Evolutionary conservation across 1,140 invertebrate genomes (phyloP).

Genomic region (Harpegnathos saltator): DNA sequence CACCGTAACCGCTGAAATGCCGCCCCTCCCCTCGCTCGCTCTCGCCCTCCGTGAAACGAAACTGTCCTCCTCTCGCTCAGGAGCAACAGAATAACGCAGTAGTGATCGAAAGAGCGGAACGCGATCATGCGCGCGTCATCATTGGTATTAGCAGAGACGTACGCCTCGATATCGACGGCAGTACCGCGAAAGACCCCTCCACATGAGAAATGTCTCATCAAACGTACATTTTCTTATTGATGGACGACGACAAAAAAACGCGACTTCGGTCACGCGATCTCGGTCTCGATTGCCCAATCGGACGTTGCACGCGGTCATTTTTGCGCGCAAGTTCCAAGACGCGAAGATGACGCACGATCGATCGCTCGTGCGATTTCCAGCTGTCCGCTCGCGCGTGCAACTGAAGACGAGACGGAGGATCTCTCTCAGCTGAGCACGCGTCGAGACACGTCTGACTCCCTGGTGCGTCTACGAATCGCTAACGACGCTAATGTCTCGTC

Average conservation of each 20-base stretch:
- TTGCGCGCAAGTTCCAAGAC: too few species aligned
- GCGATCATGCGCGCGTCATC: slow-evolving; percentile 22
- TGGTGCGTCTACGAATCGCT: too few species aligned
- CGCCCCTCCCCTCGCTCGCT: not conserved
- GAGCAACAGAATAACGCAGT: slow-evolving; percentile 21
- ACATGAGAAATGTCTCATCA: not conserved
- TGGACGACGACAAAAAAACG: not conserved
- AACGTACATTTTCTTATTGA: not conserved
- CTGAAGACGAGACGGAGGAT: too few species aligned
- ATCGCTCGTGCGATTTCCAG: too few species aligned
- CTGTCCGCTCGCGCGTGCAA: too few species aligned
- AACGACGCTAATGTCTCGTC: too few species aligned
- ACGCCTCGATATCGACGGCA: slow-evolving; percentile 1
- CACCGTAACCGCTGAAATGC: slow-evolving; percentile 8
- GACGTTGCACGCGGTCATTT: not conserved
- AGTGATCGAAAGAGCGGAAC: not conserved
- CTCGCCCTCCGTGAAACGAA: slow-evolving; percentile 1
- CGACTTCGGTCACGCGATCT: not conserved
- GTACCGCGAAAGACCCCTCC: not conserved
- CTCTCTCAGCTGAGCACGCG: too few species aligned
- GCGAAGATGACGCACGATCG: too few species aligned
- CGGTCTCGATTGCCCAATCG: not conserved
- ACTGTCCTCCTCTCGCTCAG: not conserved
- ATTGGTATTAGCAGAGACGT: not conserved
- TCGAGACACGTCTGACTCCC: too few species aligned